phyloP scores from a whole-genome alignment of 2,888 invertebrate genomes.

The Philaethria dido region DNA sequence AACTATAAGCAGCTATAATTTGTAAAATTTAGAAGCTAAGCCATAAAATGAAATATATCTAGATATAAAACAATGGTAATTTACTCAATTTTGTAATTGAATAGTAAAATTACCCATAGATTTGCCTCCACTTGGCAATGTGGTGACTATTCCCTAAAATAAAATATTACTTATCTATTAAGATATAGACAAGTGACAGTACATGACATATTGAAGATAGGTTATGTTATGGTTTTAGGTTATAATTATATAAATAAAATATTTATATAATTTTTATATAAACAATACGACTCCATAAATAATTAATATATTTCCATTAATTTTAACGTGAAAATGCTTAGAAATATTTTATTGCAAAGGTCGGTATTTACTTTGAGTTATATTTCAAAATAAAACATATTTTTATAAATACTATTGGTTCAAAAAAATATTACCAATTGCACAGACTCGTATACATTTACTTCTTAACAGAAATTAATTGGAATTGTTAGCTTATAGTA shows the following conservation, averaged over 20 bases:
- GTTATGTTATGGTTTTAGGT: conserved; percentile 48
- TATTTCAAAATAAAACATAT: background rate
- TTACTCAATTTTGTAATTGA: background rate
- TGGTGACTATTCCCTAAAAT: background rate
- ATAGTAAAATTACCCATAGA: background rate
- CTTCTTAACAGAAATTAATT: background rate
- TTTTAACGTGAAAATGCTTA: conserved; percentile 58
- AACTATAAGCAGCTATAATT: conserved; percentile 11
- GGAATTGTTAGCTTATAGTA: too few relatives aligned
- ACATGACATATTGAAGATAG: conserved; percentile 40
- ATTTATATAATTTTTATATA: conserved; percentile 33
- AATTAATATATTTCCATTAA: background rate
- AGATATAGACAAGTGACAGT: conserved; percentile 40
- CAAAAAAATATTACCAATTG: background rate
- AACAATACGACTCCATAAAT: background rate
- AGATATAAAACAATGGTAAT: background rate
- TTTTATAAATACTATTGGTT: background rate
- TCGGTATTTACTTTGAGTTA: conserved; percentile 48
- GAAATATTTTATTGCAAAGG: conserved; percentile 62
- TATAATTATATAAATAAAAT: conserved; percentile 27
- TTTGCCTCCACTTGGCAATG: background rate
- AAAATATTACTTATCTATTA: conserved; percentile 26
- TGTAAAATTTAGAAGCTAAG: background rate
- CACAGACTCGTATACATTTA: background rate
- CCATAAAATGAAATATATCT: background rate